Conservation (phyloP, 2,113 vertebrate genomes). For the Gadus macrocephalus region DNA sequence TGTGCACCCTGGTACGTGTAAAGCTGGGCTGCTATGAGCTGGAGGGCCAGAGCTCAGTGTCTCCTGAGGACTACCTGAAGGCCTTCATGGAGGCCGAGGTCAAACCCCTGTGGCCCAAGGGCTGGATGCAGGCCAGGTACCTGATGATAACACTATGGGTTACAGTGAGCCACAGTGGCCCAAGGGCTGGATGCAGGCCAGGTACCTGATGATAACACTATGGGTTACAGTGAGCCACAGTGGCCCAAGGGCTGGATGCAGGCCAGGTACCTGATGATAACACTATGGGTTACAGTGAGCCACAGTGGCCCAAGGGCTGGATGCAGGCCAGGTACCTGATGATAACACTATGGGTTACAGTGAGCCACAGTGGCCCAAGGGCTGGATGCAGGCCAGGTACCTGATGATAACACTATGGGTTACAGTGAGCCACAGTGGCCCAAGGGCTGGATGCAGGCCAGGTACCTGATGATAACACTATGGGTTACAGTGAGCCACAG, state of each 20-base stretch:
- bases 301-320: constrained; percentile 98
- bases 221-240: constrained; percentile 69
- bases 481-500: too few relatives aligned
- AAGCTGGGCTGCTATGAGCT: constrained; percentile 96
- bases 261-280: constrained; percentile 71
- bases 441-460: constrained; percentile 99
- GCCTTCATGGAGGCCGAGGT: constrained; percentile 97
- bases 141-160: too few relatives aligned
- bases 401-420: too few relatives aligned
- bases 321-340: constrained; percentile 87
- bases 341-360: too few relatives aligned
- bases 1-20: constrained; percentile 94
- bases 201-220: too few relatives aligned
- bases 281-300: constrained; percentile 49
- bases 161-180: too few relatives aligned
- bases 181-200: too few relatives aligned
- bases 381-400: constrained; percentile 99
- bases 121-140: constrained; percentile 97
- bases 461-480: constrained; percentile 52
- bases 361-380: constrained; percentile 95
- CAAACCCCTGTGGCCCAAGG: constrained; percentile 97
- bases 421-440: too few relatives aligned
- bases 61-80: constrained; percentile 97
- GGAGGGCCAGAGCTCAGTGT: constrained; percentile 89
- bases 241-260: constrained; percentile 99